A percentile compares a stretch with the other conserved stretches of the same genome.
Evolutionary conservation across 2,113 vertebrate species (phyloP).

Genomic region (Trogon surrucura): DNA sequence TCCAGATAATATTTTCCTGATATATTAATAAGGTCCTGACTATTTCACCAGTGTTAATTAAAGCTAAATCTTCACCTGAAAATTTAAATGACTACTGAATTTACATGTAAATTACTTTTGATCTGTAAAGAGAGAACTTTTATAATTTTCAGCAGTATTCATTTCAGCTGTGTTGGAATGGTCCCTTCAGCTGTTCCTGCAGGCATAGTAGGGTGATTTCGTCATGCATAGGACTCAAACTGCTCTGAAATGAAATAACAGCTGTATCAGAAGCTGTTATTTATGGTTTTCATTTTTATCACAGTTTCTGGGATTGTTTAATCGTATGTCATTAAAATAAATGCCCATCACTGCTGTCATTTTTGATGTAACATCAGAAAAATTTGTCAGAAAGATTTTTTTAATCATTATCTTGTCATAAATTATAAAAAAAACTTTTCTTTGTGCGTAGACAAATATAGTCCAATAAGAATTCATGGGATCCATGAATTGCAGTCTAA

Average conservation of each 20-base stretch:
- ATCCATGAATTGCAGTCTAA: not conserved
- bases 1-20: not conserved
- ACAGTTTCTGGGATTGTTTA: not conserved
- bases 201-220: not conserved
- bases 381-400: not conserved
- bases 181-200: not conserved
- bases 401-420: not conserved
- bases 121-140: not conserved
- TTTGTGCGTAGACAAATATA: not conserved
- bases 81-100: not conserved
- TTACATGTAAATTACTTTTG: not conserved
- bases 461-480: not conserved
- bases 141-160: slow-evolving; percentile 9
- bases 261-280: not conserved
- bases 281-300: not conserved
- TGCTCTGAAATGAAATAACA: slow-evolving; percentile 14
- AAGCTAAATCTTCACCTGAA: slow-evolving; percentile 15
- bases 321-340: not conserved
- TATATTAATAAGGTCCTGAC: not conserved
- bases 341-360: not conserved
- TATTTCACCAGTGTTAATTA: slow-evolving; percentile 5
- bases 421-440: not conserved
- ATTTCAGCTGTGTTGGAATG: not conserved
- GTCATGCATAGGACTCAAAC: not conserved
- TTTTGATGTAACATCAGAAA: not conserved